Base-by-base conservation (phyloP, 2,888 invertebrate genomes). In the Cantharis rufa region DNA sequence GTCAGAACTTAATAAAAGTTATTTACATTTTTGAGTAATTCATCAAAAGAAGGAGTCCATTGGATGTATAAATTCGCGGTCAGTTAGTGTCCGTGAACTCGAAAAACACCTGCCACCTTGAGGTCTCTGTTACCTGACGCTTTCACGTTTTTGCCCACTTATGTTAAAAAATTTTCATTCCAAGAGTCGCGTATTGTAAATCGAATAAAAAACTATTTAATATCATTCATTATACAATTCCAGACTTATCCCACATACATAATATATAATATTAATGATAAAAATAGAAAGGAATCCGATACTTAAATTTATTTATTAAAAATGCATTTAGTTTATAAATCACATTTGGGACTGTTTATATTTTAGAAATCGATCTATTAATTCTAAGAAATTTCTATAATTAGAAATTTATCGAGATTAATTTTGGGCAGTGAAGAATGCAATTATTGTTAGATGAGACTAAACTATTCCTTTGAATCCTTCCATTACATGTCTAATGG, bases 1-100 rank as follows among this genome's bases (percentile, higher is more conserved):
- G 5, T 48, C 7, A n/a, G n/a, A 48, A 66, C 4, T 66, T 66
- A n/a, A 21, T 24, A 21, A 64, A 21, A 66, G 24, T 15, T 66
- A 66, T 24, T 66, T 66, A 66, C 9, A 15, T 24, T 66, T 66
- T 66, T n/a, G 16, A 24, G 64, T 66, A 18, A 66, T 66, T 66
- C 64, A 24, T 66, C 64, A 66, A 66, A 24, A 63, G 63, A 63
- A 66, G 64, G 24, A 66, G 24, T 21, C 64, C 24, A 24, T 71
- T 64, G 69, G 78, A 70, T 78, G 73, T 78, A 78, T 78, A 77
- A 77, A 78, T 81, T 81, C 68, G 81, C 80, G 80, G 78, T 78
- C 80, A 81, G 80, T 66, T 76, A 72, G 74, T 79, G 81, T 78
- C 81, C 81, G 74, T 80, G 80, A 81, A 75, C 79, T 72, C 79